These are phyloP conservation scores for Linepithema humile DNA, from an alignment of 1,140 invertebrate species.

Conservation along the genomic window DNA sequence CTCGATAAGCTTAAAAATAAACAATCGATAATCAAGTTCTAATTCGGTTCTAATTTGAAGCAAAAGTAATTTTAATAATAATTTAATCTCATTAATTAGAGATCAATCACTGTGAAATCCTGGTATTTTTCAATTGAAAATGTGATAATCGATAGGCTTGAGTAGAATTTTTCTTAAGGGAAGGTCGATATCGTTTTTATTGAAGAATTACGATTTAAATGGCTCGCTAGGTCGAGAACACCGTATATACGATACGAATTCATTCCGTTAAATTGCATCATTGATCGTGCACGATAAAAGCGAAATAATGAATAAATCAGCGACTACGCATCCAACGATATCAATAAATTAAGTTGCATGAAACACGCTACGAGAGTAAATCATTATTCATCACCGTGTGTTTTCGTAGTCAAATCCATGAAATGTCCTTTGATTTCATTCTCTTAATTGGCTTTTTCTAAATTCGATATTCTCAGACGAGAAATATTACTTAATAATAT, in stretches of 20 bases:
- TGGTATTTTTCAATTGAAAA: no score
- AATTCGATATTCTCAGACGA: no score
- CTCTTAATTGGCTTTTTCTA: neutral
- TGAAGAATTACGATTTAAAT: neutral
- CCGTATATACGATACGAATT: neutral
- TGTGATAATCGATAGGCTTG: no score
- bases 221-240: slow-evolving; percentile 12
- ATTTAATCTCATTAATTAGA: neutral
- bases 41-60: neutral
- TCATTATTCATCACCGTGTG: neutral
- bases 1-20: neutral
- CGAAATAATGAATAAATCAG: slow-evolving; percentile 28
- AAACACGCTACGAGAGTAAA: neutral
- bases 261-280: slow-evolving; percentile 34
- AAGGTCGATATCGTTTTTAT: neutral
- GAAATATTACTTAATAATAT: no score
- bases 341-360: slow-evolving; percentile 40
- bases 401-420: neutral
- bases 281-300: slow-evolving; percentile 23
- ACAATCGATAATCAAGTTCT: slow-evolving; percentile 8
- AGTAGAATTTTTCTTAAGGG: neutral
- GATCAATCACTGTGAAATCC: no score
- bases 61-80: neutral
- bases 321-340: slow-evolving; percentile 21
- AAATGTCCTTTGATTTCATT: neutral